Evolutionary conservation across 2,888 invertebrate genomes (phyloP).

Genomic region (Ceraclea dissimilis): DNA sequence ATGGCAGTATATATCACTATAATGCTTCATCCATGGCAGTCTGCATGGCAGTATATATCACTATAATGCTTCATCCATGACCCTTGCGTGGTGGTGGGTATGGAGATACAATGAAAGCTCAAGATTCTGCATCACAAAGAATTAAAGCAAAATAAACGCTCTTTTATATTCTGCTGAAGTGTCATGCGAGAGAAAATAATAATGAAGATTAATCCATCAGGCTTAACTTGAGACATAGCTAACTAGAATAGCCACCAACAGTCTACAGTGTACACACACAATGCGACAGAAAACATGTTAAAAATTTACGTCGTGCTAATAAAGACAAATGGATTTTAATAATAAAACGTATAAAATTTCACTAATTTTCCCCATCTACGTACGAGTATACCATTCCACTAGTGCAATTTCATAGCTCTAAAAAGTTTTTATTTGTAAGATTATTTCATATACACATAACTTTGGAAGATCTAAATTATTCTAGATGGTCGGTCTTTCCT

Average conservation of each 20-base stretch:
- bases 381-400: too few relatives aligned
- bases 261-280: too few relatives aligned
- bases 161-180: conserved; percentile 12
- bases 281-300: conserved; percentile 6
- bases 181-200: conserved; percentile 5
- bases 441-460: too few relatives aligned
- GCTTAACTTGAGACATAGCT: conserved; percentile 11
- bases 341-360: too few relatives aligned
- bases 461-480: too few relatives aligned
- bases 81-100: neutral
- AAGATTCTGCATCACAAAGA: neutral
- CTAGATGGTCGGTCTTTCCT: too few relatives aligned
- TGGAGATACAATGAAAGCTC: neutral
- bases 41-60: neutral
- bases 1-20: neutral
- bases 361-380: too few relatives aligned
- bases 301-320: conserved; percentile 15
- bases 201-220: conserved; percentile 23
- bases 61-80: neutral
- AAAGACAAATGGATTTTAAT: conserved; percentile 15
- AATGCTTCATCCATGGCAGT: neutral
- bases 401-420: too few relatives aligned
- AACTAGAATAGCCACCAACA: conserved; percentile 4
- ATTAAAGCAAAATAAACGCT: conserved; percentile 11
- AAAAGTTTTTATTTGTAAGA: too few relatives aligned